Evolutionary conservation across 2,113 vertebrate genomes (phyloP).

Genomic region (Oenanthe oenanthe): DNA sequence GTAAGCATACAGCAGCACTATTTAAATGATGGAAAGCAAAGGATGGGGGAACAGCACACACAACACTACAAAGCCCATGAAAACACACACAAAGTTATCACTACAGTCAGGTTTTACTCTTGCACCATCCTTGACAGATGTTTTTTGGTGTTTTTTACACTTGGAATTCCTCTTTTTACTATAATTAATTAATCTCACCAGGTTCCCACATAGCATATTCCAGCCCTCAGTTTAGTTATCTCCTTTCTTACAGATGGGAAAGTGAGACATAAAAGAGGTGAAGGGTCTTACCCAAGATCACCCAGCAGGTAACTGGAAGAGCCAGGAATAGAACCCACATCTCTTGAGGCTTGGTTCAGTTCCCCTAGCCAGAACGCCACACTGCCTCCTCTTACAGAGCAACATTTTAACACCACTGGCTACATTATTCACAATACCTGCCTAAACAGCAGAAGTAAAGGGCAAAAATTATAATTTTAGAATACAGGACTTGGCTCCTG

Average conservation of each 20-base stretch:
- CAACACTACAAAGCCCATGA: neutral
- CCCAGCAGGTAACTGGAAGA: constrained; percentile 61
- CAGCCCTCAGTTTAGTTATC: constrained; percentile 17
- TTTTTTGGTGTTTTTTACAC: neutral
- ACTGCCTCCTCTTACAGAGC: constrained; percentile 61
- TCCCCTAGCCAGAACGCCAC: constrained; percentile 56
- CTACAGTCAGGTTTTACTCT: neutral
- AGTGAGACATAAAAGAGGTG: constrained; percentile 46
- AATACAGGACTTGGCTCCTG: constrained; percentile 46
- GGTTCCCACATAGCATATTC: neutral
- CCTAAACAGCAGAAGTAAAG: constrained; percentile 69
- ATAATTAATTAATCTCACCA: neutral
- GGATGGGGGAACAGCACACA: neutral
- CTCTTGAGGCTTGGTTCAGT: constrained; percentile 57
- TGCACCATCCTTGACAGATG: neutral
- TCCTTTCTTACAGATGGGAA: constrained; percentile 39
- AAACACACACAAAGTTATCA: neutral
- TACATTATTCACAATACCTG: constrained; percentile 66
- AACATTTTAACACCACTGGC: constrained; percentile 59
- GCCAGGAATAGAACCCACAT: constrained; percentile 41
- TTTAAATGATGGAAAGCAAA: neutral
- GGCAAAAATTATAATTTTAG: constrained; percentile 58
- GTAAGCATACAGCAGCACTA: neutral
- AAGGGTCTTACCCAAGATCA: constrained; percentile 47
- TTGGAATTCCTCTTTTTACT: neutral